Evolutionary conservation across 2,113 vertebrate species (phyloP).

Genomic region (Excalfactoria chinensis): DNA sequence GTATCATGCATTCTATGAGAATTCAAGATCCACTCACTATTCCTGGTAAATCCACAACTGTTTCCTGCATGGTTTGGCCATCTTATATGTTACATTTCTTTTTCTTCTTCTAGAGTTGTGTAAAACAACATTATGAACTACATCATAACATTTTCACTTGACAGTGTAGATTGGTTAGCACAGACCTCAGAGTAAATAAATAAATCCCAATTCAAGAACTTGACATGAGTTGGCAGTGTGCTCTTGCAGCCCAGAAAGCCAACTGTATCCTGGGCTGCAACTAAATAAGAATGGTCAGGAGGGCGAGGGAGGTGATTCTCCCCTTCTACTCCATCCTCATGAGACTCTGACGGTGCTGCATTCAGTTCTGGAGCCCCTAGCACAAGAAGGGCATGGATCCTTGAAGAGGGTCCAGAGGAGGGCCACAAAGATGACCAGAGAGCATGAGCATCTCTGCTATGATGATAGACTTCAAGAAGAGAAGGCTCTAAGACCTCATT

Average conservation of each 20-base stretch:
- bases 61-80: neutral
- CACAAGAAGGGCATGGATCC: neutral
- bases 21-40: neutral
- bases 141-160: neutral
- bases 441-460: neutral
- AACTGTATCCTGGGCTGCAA: neutral
- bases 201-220: neutral
- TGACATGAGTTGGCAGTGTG: neutral
- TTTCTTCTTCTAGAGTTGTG: neutral
- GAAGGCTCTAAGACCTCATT: neutral
- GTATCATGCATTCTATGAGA: neutral
- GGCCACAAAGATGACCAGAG: neutral
- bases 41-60: neutral
- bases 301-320: neutral
- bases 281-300: neutral
- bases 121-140: neutral
- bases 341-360: neutral
- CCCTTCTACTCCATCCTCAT: neutral
- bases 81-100: neutral
- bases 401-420: neutral
- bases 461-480: neutral
- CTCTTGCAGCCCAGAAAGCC: neutral
- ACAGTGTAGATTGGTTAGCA: neutral
- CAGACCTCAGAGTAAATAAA: neutral
- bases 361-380: neutral